These are phyloP conservation scores for Pelobates cultripes DNA, from an alignment of 2,797 vertebrate genomes.

Conservation along the genomic window DNA sequence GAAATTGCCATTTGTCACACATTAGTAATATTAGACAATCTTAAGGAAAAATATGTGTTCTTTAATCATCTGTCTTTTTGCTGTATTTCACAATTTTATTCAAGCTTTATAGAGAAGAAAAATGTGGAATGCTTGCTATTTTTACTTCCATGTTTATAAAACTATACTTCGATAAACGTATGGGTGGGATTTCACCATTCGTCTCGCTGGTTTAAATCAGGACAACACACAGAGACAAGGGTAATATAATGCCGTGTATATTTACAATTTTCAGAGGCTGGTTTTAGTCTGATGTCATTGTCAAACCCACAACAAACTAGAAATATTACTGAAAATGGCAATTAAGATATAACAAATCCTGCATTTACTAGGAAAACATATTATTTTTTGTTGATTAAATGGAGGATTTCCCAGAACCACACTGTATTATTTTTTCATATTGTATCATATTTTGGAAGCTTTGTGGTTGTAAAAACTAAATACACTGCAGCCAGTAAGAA, in stretches of 20 bases:
- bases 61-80: no score
- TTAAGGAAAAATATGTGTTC: neutral
- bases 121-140: neutral
- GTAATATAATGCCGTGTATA: slow-evolving; percentile 62
- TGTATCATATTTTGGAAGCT: slow-evolving; percentile 74
- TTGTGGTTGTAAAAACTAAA: slow-evolving; percentile 83
- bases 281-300: slow-evolving; percentile 62
- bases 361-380: slow-evolving; percentile 59
- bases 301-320: slow-evolving; percentile 62
- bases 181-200: slow-evolving; percentile 47
- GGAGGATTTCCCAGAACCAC: slow-evolving; percentile 76
- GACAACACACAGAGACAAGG: slow-evolving; percentile 57
- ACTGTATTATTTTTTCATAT: slow-evolving; percentile 76
- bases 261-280: slow-evolving; percentile 61
- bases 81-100: neutral
- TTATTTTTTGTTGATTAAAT: slow-evolving; percentile 57
- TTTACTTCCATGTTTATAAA: slow-evolving; percentile 11
- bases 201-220: slow-evolving; percentile 65
- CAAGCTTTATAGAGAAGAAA: neutral
- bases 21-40: neutral
- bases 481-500: slow-evolving; percentile 68
- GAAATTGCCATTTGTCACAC: no score
- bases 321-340: slow-evolving; percentile 61
- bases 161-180: slow-evolving; percentile 46
- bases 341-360: slow-evolving; percentile 60